Evolutionary conservation across 2,797 vertebrate genomes (phyloP).

Genomic region (Phylloscopus collybita): DNA sequence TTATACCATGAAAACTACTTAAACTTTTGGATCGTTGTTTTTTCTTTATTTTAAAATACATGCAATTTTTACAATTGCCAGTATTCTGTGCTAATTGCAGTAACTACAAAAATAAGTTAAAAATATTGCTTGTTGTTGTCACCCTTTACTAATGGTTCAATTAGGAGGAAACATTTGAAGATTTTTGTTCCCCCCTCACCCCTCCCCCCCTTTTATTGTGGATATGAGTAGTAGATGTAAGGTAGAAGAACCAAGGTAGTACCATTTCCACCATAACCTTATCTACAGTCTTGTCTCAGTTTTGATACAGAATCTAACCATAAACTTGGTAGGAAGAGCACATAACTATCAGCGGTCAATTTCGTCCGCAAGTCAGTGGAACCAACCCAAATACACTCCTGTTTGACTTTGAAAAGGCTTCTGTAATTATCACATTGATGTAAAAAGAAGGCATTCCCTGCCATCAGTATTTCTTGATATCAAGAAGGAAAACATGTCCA

Average conservation of each 20-base stretch:
- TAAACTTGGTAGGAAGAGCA: not conserved
- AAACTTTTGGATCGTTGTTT: not conserved
- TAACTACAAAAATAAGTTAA: not conserved
- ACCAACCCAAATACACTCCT: not conserved
- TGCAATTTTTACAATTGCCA: not conserved
- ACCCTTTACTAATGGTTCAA: not conserved
- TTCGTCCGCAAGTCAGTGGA: not conserved
- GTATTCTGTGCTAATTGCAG: not conserved
- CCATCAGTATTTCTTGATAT: not conserved
- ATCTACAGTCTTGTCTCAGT: not conserved
- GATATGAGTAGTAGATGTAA: not conserved
- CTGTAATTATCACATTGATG: not conserved
- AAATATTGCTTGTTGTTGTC: not conserved
- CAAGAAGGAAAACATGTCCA: not conserved
- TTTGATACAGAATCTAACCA: not conserved
- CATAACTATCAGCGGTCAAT: not conserved
- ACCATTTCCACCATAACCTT: not conserved
- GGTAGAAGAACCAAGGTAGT: not conserved
- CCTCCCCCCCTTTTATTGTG: not conserved
- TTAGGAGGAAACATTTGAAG: not conserved
- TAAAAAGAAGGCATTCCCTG: not conserved
- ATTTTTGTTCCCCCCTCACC: accelerated
- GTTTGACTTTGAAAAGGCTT: not conserved
- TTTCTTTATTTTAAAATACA: not conserved
- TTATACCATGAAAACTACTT: not conserved